Conservation (phyloP, 2,797 vertebrate genomes). For the Coregonus ussuriensis region DNA sequence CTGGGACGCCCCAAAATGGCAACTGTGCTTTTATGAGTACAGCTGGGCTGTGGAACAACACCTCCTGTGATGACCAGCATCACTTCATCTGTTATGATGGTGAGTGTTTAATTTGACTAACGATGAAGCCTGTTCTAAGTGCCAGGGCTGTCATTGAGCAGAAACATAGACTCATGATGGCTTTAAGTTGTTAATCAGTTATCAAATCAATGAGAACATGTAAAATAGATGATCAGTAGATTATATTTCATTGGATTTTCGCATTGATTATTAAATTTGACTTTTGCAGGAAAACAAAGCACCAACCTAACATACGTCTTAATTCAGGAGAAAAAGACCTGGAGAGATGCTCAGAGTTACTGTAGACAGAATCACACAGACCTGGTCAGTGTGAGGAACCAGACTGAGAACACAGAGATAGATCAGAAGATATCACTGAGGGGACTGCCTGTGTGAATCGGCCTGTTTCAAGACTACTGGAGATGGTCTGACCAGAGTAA, state of each 20-base stretch:
- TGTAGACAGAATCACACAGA: background rate
- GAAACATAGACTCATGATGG: background rate
- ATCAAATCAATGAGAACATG: background rate
- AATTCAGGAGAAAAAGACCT: background rate
- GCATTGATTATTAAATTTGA: too few relatives aligned
- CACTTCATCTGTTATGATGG: background rate
- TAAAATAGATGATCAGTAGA: background rate
- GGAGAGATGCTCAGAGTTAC: background rate
- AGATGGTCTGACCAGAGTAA: constrained; percentile 16
- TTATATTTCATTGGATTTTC: too few relatives aligned
- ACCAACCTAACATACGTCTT: background rate
- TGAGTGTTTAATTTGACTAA: background rate
- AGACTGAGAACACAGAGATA: constrained; percentile 5
- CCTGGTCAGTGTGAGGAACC: constrained; percentile 18
- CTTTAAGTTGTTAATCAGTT: too few relatives aligned
- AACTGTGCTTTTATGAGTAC: background rate
- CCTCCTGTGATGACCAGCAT: background rate
- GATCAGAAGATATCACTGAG: background rate
- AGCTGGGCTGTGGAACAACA: background rate
- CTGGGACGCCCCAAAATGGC: background rate
- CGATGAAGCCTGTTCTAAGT: too few relatives aligned
- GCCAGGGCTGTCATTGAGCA: too few relatives aligned
- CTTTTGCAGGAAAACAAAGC: constrained; percentile 2
- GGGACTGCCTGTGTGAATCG: background rate
- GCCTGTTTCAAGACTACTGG: constrained; percentile 19